A percentile compares a stretch with the other conserved stretches of the same genome.
These are phyloP conservation scores for Anguilla pacifica DNA, from an alignment of 2,797 vertebrate genomes.

Conservation along the genomic window DNA sequence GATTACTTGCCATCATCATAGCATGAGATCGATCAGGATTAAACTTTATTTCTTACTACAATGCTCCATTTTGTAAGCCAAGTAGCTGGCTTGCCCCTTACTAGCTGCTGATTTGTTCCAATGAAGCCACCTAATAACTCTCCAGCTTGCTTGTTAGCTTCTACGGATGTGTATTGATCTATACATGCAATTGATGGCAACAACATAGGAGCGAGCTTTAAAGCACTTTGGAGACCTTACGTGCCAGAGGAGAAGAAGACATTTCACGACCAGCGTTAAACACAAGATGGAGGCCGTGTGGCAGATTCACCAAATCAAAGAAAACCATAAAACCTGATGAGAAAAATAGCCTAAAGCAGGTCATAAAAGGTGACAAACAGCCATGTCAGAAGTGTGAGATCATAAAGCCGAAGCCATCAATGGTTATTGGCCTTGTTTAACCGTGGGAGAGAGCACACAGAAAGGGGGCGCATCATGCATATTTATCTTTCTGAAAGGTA, in stretches of 20 bases:
- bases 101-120: neutral
- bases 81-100: neutral
- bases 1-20: neutral
- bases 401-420: neutral
- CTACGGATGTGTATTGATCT: slow-evolving; percentile 10
- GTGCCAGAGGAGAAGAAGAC: neutral
- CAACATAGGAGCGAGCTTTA: neutral
- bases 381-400: slow-evolving; percentile 3
- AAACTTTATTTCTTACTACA: neutral
- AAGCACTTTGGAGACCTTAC: neutral
- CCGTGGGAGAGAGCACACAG: neutral
- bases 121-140: slow-evolving; percentile 1
- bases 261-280: neutral
- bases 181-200: neutral
- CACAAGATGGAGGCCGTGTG: neutral
- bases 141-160: neutral
- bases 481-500: slow-evolving; percentile 2
- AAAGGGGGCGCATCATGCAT: neutral
- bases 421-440: slow-evolving; percentile 16
- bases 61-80: neutral
- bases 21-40: neutral
- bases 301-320: slow-evolving; percentile 4
- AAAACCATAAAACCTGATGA: slow-evolving; percentile 7
- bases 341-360: slow-evolving; percentile 9
- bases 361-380: slow-evolving; percentile 16